Evolutionary conservation across 2,888 invertebrate genomes (phyloP).

Genomic region (Sminthurides aquaticus): DNA sequence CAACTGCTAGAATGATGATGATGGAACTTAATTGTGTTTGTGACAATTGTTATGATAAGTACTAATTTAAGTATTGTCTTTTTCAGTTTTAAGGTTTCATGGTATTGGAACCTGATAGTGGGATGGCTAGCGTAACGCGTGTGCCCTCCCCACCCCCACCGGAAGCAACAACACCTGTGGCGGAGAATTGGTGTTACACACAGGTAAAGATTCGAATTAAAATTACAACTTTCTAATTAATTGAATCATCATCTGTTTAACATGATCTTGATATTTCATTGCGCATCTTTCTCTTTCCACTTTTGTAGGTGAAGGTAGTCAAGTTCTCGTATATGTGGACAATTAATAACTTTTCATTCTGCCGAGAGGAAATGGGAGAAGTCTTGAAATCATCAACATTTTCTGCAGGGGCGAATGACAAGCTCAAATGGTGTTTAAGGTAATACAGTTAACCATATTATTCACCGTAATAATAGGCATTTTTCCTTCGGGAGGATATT

Average conservation of each 20-base stretch:
- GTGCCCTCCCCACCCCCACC: constrained; percentile 73
- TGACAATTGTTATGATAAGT: too few relatives aligned
- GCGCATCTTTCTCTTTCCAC: not conserved
- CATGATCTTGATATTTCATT: not conserved
- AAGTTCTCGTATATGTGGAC: constrained; percentile 99
- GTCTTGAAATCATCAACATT: constrained; percentile 99
- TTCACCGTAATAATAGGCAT: too few relatives aligned
- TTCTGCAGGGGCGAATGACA: constrained; percentile 98
- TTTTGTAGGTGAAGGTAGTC: constrained; percentile 90
- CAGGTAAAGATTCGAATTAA: constrained; percentile 60
- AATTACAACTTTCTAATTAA: too few relatives aligned
- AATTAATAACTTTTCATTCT: constrained; percentile 99
- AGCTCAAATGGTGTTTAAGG: constrained; percentile 78
- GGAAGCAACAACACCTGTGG: constrained; percentile 93
- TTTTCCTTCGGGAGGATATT: too few relatives aligned
- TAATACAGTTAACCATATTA: too few relatives aligned
- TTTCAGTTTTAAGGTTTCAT: constrained; percentile 18
- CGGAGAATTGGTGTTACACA: constrained; percentile 99
- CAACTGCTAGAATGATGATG: too few relatives aligned
- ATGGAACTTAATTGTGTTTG: too few relatives aligned
- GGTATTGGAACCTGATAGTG: constrained; percentile 26
- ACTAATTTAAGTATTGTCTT: too few relatives aligned
- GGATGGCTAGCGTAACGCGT: constrained; percentile 27
- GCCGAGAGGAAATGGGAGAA: constrained; percentile 99
- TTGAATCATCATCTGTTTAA: not conserved